A percentile compares a stretch with the other conserved stretches of the same genome.
Conservation (phyloP, 2,888 invertebrate species). For the Eupsilia transversa region DNA sequence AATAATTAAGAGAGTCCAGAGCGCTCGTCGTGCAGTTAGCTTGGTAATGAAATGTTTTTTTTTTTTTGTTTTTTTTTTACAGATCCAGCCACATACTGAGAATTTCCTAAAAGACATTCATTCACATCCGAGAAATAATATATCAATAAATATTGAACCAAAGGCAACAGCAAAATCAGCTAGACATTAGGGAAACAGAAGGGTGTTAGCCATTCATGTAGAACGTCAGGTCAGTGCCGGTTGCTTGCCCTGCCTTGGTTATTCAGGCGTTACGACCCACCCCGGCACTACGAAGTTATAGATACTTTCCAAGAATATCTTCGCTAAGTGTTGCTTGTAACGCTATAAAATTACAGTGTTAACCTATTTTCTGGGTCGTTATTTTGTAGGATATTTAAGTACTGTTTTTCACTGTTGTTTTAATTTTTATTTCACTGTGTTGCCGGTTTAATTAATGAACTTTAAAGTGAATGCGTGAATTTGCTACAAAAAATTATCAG, state of each 20-base stretch:
- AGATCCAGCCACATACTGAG: too few species aligned
- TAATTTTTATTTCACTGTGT: background rate
- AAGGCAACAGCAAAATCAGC: background rate
- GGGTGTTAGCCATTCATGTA: constrained; percentile 25
- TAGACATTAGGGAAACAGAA: constrained; percentile 6
- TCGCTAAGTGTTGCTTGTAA: constrained; percentile 23
- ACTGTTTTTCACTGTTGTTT: background rate
- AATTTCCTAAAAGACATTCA: too few species aligned
- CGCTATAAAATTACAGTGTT: constrained; percentile 30
- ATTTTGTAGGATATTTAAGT: constrained; percentile 9
- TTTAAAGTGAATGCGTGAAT: too few species aligned
- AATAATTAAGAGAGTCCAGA: too few species aligned
- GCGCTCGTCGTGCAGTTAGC: too few species aligned
- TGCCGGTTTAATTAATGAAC: background rate
- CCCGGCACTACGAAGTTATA: constrained; percentile 41
- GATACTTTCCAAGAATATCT: constrained; percentile 54
- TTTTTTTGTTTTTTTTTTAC: too few species aligned
- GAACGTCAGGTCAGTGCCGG: constrained; percentile 23
- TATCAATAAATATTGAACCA: background rate
- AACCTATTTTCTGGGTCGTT: constrained; percentile 37
- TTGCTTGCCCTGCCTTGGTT: constrained; percentile 8
- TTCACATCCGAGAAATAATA: too few species aligned
- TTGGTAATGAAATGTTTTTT: too few species aligned
- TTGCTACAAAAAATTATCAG: too few species aligned
- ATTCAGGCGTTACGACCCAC: constrained; percentile 18